Base-by-base conservation (phyloP, 2,888 invertebrate genomes). In the Scrobipalpa atriplicella region DNA sequence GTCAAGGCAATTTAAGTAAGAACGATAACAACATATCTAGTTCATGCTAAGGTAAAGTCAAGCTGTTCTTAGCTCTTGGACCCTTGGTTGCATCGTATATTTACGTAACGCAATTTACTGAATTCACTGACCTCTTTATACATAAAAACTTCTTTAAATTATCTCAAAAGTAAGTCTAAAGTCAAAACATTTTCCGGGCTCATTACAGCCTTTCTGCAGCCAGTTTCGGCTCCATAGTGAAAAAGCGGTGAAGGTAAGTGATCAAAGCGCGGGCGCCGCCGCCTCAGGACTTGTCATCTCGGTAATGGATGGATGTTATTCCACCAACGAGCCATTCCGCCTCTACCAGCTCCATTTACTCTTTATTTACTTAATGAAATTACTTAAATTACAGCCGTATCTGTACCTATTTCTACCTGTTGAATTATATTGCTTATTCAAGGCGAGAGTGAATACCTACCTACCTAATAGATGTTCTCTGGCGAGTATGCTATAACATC, bases 161-260 rank as follows among this genome's bases (percentile, higher is more conserved):
- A 29, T 29, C 29, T 29, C 18, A 56, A 21, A 13, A 56, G 19
- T 11, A 56, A 21, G 29, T 56, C 54, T 3, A 19, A n/a, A n/a
- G n/a, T n/a, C n/a, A n/a, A 21, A 56, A 21, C 11, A 56, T 56
- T 21, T 19, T 43, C 29, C 16, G 38, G n/a, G n/a, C 58, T 38
- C 58, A 58, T 58, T 58, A 58, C n/a, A 19, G 54, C 29, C 29
- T 29, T 36, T 13, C 58, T 38, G 58, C 58, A 18, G 58, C 58
- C 36, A 58, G 58, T 58, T 58, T 38, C n/a, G 36, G 29, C 3
- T 16, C 16, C 36, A 38, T 51, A 29, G 38, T 52, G 66, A 64
- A 67, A 64, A 67, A 64, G 64, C 41, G 56, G 67, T 64, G 64
- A 67, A 13, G 56, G 67, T 64, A 67, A 67, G 13, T 64, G 67